Evolutionary conservation across 2,888 invertebrate species (phyloP).

Genomic region (Amphipoea lucens): DNA sequence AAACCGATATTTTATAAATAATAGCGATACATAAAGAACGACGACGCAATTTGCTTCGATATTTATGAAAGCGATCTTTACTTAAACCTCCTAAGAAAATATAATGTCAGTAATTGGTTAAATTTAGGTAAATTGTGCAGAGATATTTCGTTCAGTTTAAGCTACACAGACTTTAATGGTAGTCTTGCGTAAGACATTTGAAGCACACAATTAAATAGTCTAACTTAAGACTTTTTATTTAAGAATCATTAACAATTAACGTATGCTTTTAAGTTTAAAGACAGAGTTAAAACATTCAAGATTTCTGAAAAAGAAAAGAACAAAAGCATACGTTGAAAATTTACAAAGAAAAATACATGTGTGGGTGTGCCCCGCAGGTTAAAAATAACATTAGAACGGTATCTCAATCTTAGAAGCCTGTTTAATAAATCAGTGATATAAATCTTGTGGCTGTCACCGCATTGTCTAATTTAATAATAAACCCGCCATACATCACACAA

Average conservation of each 20-base stretch:
- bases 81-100: constrained; percentile 28
- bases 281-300: not conserved
- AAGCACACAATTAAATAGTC: constrained; percentile 46
- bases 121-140: constrained; percentile 47
- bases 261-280: constrained; percentile 16
- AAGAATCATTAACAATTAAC: constrained; percentile 15
- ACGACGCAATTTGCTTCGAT: constrained; percentile 17
- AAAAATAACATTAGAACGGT: constrained; percentile 28
- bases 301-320: not conserved
- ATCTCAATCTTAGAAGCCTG: constrained; percentile 42
- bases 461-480: constrained; percentile 72
- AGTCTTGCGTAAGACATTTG: constrained; percentile 42
- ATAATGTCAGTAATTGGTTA: constrained; percentile 44
- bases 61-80: constrained; percentile 28
- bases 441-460: constrained; percentile 66
- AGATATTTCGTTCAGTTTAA: constrained; percentile 51
- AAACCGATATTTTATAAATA: not conserved
- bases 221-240: constrained; percentile 35
- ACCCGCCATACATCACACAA: constrained; percentile 68
- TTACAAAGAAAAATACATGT: not conserved
- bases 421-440: constrained; percentile 58
- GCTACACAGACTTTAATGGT: constrained; percentile 49
- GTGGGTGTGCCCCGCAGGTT: not conserved
- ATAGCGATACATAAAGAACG: constrained; percentile 7
- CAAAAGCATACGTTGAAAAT: not conserved